Percentiles rank a stretch among this genome's conserved stretches.
Evolutionary conservation across 2,888 invertebrate genomes (phyloP).

Genomic region (Cryptocheilus praepositus): DNA sequence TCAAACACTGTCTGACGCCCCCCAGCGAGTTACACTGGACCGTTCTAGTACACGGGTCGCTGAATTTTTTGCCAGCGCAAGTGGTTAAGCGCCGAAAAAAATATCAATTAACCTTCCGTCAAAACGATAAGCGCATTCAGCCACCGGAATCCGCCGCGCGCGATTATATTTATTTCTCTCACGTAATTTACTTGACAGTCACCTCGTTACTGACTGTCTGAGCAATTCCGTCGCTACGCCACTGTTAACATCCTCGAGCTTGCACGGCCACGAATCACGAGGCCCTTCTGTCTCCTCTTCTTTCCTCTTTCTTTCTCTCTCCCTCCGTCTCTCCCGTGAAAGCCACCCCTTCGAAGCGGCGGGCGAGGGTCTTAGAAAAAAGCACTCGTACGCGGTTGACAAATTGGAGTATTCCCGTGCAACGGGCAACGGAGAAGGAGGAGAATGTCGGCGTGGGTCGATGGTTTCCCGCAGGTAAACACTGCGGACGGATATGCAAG

Average conservation of each 20-base stretch:
- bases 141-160: no score
- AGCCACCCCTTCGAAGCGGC: conserved; percentile 42
- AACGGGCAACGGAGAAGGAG: conserved; percentile 37
- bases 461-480: conserved; percentile 55
- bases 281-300: not conserved
- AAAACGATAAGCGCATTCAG: no score
- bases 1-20: no score
- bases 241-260: conserved; percentile 22
- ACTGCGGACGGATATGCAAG: conserved; percentile 43
- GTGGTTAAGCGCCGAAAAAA: no score
- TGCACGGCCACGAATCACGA: conserved; percentile 15
- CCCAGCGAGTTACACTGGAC: no score
- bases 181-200: no score
- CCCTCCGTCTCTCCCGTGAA: conserved; percentile 19
- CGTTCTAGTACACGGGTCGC: no score
- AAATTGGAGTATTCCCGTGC: conserved; percentile 60
- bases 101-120: no score
- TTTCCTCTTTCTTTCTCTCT: not conserved
- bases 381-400: conserved; percentile 58
- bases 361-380: conserved; percentile 49
- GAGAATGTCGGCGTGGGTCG: conserved; percentile 45
- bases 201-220: not conserved
- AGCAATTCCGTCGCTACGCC: conserved; percentile 9
- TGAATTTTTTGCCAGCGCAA: no score
- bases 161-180: no score